Evolutionary conservation across 2,797 vertebrate species (phyloP).

Genomic region (Pseudochaenichthys georgianus): DNA sequence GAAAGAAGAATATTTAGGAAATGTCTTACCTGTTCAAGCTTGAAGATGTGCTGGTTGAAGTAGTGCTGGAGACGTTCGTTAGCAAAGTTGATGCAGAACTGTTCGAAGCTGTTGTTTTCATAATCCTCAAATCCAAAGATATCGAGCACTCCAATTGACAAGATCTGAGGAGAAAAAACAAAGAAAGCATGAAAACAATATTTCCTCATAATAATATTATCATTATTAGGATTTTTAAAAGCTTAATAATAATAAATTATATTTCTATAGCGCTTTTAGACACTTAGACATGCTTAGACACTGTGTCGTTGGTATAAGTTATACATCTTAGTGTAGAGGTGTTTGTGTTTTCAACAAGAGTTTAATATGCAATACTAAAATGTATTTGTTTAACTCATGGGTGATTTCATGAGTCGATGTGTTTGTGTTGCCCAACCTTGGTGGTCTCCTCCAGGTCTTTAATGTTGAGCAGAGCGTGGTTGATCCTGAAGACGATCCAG

Average conservation of each 20-base stretch:
- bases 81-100: constrained; percentile 99
- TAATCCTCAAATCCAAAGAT: constrained; percentile 99
- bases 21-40: constrained; percentile 92
- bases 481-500: constrained; percentile 99
- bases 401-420: neutral
- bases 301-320: neutral
- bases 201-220: neutral
- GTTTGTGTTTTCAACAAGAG: neutral
- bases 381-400: too few relatives aligned
- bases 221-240: neutral
- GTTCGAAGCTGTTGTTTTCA: constrained; percentile 98
- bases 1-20: too few relatives aligned
- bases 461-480: constrained; percentile 96
- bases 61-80: constrained; percentile 98
- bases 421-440: constrained; percentile 83
- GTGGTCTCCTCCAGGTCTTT: constrained; percentile 93
- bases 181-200: neutral
- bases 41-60: constrained; percentile 99
- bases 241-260: neutral
- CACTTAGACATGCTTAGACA: neutral
- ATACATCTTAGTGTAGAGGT: neutral
- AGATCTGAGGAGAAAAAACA: constrained; percentile 83
- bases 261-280: too few relatives aligned
- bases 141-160: constrained; percentile 98
- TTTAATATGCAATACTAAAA: neutral